These are phyloP conservation scores for Nyctibius grandis DNA, from an alignment of 2,797 vertebrate species.

Conservation along the genomic window DNA sequence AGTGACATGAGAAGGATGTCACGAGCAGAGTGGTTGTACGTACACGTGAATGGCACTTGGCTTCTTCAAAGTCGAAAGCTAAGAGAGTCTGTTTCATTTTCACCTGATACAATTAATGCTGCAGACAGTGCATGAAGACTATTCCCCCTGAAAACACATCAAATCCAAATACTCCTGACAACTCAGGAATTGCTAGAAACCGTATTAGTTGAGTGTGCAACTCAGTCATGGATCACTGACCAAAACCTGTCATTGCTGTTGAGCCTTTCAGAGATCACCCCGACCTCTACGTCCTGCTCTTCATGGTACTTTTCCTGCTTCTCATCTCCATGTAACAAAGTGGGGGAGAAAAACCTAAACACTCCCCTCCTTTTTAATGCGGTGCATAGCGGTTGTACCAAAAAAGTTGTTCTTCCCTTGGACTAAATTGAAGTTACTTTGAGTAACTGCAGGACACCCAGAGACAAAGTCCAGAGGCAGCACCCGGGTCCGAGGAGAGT, in stretches of 20 bases:
- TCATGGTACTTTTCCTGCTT: not conserved
- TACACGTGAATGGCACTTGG: accelerated
- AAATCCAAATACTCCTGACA: not conserved
- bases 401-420: not conserved
- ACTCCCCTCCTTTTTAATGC: not conserved
- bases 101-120: not conserved
- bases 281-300: not conserved
- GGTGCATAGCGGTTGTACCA: not conserved
- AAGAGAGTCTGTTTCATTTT: not conserved
- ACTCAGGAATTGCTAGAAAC: not conserved
- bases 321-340: not conserved
- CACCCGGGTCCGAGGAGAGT: accelerated
- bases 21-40: not conserved
- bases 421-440: not conserved
- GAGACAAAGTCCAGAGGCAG: not conserved
- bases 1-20: not conserved
- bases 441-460: not conserved
- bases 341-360: not conserved
- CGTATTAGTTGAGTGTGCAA: not conserved
- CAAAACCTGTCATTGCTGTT: not conserved
- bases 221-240: not conserved
- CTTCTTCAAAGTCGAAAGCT: not conserved
- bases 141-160: not conserved
- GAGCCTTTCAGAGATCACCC: not conserved
- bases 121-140: not conserved